phyloP scores from a whole-genome alignment of 2,113 vertebrate species.

The Porphyrio hochstetteri region DNA sequence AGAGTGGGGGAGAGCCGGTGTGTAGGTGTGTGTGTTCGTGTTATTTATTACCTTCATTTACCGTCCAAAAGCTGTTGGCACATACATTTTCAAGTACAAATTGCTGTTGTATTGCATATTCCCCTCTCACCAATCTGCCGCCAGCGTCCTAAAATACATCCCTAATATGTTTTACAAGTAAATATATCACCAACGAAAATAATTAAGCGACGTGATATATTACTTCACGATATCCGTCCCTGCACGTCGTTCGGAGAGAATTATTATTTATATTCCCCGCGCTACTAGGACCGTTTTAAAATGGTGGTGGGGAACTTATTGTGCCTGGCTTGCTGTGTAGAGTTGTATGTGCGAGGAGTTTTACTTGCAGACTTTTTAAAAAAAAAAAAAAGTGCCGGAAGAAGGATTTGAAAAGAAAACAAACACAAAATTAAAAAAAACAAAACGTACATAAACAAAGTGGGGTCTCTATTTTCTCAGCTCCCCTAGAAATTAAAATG shows the following conservation, averaged over 20 bases:
- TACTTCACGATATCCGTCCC: not conserved
- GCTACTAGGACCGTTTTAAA: not conserved
- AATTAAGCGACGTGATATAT: not conserved
- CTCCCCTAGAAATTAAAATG: not conserved
- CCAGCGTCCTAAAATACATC: constrained; percentile 32
- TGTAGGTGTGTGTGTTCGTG: not conserved
- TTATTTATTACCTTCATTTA: constrained; percentile 68
- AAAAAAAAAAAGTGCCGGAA: not conserved
- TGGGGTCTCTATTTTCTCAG: not conserved
- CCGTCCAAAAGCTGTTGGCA: constrained; percentile 60
- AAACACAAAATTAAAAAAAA: not conserved
- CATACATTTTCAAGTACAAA: constrained; percentile 66
- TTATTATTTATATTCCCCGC: not conserved
- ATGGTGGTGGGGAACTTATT: not conserved
- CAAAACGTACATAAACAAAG: not conserved
- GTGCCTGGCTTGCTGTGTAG: not conserved
- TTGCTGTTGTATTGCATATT: constrained; percentile 50
- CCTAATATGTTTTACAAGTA: constrained; percentile 16
- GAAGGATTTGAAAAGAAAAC: constrained; percentile 8
- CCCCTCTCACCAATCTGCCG: constrained; percentile 22
- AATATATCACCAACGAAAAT: constrained; percentile 41
- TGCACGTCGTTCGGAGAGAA: not conserved
- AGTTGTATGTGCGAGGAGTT: not conserved
- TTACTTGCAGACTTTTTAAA: not conserved
- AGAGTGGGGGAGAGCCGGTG: not conserved